A percentile compares a stretch with the other conserved stretches of the same genome.
phyloP scores from a whole-genome alignment of 2,113 vertebrate species.

The Rattus rattus region DNA sequence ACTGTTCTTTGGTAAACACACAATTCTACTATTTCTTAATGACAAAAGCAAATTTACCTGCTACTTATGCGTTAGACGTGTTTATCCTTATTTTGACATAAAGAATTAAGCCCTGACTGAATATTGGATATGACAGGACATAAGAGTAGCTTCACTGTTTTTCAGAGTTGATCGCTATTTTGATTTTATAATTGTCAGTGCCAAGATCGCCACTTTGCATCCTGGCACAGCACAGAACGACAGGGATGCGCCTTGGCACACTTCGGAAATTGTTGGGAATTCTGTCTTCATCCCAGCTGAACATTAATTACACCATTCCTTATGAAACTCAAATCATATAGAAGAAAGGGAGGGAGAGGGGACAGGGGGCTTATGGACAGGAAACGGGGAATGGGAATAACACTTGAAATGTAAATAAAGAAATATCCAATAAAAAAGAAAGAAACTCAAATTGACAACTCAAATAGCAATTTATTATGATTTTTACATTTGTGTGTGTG shows the following conservation, averaged over 20 bases:
- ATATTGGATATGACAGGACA: not conserved
- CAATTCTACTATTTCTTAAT: not conserved
- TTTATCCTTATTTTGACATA: not conserved
- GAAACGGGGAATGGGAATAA: too few relatives aligned
- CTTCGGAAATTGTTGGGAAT: not conserved
- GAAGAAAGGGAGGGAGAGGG: too few relatives aligned
- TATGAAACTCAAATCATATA: not conserved
- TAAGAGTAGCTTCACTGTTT: not conserved
- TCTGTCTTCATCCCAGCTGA: not conserved
- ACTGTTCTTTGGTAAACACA: not conserved
- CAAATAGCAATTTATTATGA: not conserved
- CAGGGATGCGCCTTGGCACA: not conserved
- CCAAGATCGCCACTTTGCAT: not conserved
- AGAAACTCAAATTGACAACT: not conserved
- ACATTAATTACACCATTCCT: not conserved
- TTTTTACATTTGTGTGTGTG: not conserved
- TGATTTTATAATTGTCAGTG: not conserved
- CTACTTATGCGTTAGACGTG: not conserved
- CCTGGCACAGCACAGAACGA: not conserved
- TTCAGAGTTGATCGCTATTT: not conserved
- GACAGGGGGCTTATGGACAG: too few relatives aligned
- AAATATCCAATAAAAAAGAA: too few relatives aligned
- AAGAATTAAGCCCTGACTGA: not conserved
- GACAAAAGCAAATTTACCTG: not conserved
- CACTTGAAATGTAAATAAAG: too few relatives aligned